phyloP scores from a whole-genome alignment of 1,140 invertebrate species.

The Onthophagus taurus region DNA sequence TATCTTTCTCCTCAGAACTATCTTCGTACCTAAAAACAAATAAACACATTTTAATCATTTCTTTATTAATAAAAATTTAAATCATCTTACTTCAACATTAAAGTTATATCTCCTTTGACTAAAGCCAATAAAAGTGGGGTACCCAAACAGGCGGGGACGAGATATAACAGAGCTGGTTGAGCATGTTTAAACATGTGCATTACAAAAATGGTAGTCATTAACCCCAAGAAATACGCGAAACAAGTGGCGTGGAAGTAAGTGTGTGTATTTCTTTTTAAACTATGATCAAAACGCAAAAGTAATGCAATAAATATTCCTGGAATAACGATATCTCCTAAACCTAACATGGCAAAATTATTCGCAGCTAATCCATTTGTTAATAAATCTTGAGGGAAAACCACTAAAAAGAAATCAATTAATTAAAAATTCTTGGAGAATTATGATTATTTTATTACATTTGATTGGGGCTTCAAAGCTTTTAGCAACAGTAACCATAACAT shows the following conservation, averaged over 20 bases:
- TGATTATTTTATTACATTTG: constrained; percentile 60
- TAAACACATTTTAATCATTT: constrained; percentile 14
- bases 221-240: constrained; percentile 86
- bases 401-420: constrained; percentile 40
- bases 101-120: constrained; percentile 83
- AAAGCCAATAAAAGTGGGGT: constrained; percentile 80
- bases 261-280: constrained; percentile 76
- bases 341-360: constrained; percentile 97
- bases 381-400: constrained; percentile 98
- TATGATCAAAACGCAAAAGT: constrained; percentile 89
- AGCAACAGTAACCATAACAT: constrained; percentile 99
- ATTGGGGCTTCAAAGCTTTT: constrained; percentile 99
- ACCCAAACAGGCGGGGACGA: constrained; percentile 92
- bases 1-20: constrained; percentile 44
- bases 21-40: constrained; percentile 49
- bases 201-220: constrained; percentile 89
- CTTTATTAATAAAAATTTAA: constrained; percentile 25
- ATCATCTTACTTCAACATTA: constrained; percentile 86
- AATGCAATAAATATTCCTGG: constrained; percentile 99
- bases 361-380: constrained; percentile 85
- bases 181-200: constrained; percentile 99
- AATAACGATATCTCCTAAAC: constrained; percentile 97
- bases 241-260: constrained; percentile 94
- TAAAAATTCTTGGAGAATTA: background rate
- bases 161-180: constrained; percentile 95